phyloP scores from a whole-genome alignment of 37 sponge, comb jelly and placozoan genomes.

The Halisarca cf. caerulea region DNA sequence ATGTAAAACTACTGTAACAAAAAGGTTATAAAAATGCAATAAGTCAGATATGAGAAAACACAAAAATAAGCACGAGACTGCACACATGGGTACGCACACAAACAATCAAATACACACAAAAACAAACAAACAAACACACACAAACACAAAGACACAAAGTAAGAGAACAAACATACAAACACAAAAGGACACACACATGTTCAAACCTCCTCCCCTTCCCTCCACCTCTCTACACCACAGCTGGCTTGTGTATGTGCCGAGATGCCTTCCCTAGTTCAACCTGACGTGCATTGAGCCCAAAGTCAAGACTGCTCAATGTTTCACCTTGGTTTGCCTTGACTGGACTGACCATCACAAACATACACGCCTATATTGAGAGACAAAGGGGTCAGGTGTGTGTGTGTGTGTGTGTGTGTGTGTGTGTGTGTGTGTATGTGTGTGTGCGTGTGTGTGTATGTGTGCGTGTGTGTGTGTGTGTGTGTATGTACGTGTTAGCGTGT shows the following conservation, averaged over 20 bases:
- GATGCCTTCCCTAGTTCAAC: conserved; percentile 79
- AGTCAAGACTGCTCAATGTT: conserved; percentile 77
- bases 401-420: conserved; percentile 6
- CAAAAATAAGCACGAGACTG: too few species aligned
- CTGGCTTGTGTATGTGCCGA: conserved; percentile 57
- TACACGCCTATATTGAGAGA: conserved; percentile 56
- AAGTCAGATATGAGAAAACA: too few species aligned
- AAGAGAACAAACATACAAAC: too few species aligned
- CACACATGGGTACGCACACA: too few species aligned
- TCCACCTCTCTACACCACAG: background rate
- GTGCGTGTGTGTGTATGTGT: conserved; percentile 27
- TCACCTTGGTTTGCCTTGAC: conserved; percentile 58
- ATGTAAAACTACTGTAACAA: too few species aligned
- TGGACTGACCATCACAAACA: conserved; percentile 86
- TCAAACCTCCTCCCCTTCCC: background rate
- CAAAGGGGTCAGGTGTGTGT: background rate
- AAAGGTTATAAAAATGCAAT: too few species aligned
- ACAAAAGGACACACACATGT: too few species aligned
- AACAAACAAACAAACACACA: too few species aligned
- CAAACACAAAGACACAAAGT: too few species aligned
- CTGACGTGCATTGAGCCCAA: conserved; percentile 70
- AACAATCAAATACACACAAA: too few species aligned
- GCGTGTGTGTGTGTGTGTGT: background rate
- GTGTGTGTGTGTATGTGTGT: conserved; percentile 40
- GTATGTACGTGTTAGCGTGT: too few species aligned